Conservation (phyloP, 2,888 invertebrate species). For the Tipula confusa region DNA sequence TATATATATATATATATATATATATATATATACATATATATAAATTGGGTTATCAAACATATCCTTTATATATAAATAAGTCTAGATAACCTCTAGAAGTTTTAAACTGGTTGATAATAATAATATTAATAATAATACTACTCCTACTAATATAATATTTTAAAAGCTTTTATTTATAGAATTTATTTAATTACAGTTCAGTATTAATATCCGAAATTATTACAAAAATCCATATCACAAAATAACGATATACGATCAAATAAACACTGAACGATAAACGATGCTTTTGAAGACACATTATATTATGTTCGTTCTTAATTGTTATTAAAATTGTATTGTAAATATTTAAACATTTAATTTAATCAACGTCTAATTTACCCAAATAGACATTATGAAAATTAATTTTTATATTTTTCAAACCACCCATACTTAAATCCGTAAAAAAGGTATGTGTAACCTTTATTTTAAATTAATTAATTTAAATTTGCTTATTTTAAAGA, state of each 20-base stretch:
- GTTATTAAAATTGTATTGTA: background rate
- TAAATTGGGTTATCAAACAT: background rate
- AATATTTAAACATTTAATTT: background rate
- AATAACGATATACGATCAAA: too few relatives aligned
- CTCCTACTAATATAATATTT: background rate
- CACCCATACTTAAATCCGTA: too few relatives aligned
- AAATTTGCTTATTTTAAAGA: background rate
- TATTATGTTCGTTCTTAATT: background rate
- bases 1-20: background rate
- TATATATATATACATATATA: background rate
- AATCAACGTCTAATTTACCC: background rate
- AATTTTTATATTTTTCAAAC: background rate
- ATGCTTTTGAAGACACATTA: background rate
- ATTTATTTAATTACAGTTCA: background rate
- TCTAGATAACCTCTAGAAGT: background rate
- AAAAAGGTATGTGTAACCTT: background rate
- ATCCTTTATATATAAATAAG: background rate
- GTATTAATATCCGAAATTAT: too few relatives aligned
- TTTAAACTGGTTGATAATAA: background rate
- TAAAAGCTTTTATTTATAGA: background rate
- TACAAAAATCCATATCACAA: background rate
- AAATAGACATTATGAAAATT: background rate
- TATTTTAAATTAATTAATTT: background rate
- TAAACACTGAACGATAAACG: background rate
- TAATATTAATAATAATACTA: too few relatives aligned